Percentiles rank a stretch among this genome's conserved stretches.
Evolutionary conservation across 2,797 vertebrate genomes (phyloP).

Genomic region (Aselliscus stoliczkanus): DNA sequence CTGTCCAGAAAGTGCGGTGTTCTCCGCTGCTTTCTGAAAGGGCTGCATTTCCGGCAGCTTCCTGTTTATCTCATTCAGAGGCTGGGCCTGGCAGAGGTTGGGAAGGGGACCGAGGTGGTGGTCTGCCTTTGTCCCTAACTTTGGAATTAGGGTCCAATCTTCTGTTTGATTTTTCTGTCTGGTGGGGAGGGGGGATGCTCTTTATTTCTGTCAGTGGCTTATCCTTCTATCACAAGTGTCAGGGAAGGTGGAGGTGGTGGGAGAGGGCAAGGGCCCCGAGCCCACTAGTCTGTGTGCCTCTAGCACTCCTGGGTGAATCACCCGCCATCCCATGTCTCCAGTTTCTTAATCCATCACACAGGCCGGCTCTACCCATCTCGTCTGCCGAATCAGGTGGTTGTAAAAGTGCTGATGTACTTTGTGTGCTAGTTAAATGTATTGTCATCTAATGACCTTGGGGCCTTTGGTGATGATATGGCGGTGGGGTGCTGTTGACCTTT

Average conservation of each 20-base stretch:
- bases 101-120: background rate
- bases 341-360: background rate
- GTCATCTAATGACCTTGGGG: background rate
- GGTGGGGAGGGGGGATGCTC: background rate
- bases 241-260: background rate
- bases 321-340: background rate
- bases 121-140: background rate
- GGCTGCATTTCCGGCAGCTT: background rate
- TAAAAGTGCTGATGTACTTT: background rate
- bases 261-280: background rate
- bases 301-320: background rate
- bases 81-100: background rate
- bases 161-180: background rate
- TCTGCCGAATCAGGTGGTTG: background rate
- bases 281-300: background rate
- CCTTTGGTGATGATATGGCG: background rate
- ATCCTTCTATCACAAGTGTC: background rate
- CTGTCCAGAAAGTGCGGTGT: conserved; percentile 24
- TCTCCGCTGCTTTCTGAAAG: conserved; percentile 7
- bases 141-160: background rate
- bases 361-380: background rate
- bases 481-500: background rate
- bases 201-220: background rate
- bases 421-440: background rate
- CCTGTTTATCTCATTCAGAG: background rate